A percentile compares a stretch with the other conserved stretches of the same genome.
Conservation (phyloP, 1,140 invertebrate species). For the Amphibalanus amphitrite region DNA sequence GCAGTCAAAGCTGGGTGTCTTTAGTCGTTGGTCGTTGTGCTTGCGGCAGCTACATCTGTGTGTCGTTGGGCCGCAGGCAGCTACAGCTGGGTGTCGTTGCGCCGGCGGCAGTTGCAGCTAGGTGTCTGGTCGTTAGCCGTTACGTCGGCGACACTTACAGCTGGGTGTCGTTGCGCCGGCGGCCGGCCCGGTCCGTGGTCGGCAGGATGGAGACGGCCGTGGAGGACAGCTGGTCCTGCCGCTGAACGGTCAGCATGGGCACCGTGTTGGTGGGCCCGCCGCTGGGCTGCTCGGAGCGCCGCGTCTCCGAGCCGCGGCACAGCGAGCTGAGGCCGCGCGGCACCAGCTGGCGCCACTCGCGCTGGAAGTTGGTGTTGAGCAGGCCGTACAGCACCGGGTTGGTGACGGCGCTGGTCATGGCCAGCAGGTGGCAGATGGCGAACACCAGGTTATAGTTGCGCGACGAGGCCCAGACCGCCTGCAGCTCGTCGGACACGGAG, state of each 20-base stretch:
- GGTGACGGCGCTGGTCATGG: slow-evolving; percentile 35
- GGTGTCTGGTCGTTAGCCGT: too few species aligned
- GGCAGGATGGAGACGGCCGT: background rate
- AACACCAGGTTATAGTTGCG: slow-evolving; percentile 31
- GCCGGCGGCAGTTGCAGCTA: too few species aligned
- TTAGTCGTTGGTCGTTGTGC: too few species aligned
- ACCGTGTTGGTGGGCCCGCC: background rate
- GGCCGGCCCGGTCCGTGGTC: background rate
- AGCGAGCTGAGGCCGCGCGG: slow-evolving; percentile 16
- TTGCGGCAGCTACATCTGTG: too few species aligned
- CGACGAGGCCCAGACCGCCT: slow-evolving; percentile 13
- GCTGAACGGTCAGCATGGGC: background rate
- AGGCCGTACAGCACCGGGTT: slow-evolving; percentile 38
- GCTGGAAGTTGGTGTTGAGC: slow-evolving; percentile 33
- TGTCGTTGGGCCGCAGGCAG: too few species aligned
- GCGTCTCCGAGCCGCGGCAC: slow-evolving; percentile 24
- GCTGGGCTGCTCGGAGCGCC: background rate
- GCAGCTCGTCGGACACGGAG: slow-evolving; percentile 30
- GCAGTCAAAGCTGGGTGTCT: too few species aligned
- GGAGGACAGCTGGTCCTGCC: background rate
- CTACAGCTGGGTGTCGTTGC: too few species aligned
- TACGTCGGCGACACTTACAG: background rate
- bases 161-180: background rate
- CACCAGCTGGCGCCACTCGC: slow-evolving; percentile 26
- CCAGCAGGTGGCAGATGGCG: slow-evolving; percentile 35